These are phyloP conservation scores for Geodia barretti DNA, from an alignment of 37 sponge, comb jelly and placozoan genomes.

Conservation along the genomic window DNA sequence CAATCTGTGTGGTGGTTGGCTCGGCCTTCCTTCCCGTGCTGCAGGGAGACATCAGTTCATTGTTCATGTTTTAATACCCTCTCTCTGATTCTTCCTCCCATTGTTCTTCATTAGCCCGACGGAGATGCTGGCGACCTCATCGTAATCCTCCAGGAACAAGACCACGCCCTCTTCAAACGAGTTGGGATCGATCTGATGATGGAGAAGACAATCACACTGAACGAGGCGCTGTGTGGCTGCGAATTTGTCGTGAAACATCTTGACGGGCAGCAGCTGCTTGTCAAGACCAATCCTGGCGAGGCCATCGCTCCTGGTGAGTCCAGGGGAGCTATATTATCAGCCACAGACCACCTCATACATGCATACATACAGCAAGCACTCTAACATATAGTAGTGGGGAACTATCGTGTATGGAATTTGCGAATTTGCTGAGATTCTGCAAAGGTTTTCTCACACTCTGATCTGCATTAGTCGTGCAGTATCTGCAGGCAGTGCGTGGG, in stretches of 20 bases:
- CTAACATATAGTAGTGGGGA: not conserved
- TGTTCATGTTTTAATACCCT: too few relatives aligned
- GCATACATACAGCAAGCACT: not conserved
- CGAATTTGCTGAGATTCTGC: too few relatives aligned
- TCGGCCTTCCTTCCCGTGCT: too few relatives aligned
- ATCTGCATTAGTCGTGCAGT: too few relatives aligned
- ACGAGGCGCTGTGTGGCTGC: slow-evolving; percentile 88
- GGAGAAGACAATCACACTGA: slow-evolving; percentile 81
- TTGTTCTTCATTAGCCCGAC: slow-evolving; percentile 59
- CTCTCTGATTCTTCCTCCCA: not conserved
- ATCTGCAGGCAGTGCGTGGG: too few relatives aligned
- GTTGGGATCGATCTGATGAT: slow-evolving; percentile 70
- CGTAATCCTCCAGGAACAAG: slow-evolving; percentile 77
- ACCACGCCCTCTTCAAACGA: slow-evolving; percentile 73
- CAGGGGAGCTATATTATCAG: too few relatives aligned
- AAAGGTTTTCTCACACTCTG: too few relatives aligned
- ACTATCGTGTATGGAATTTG: not conserved
- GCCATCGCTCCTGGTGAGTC: slow-evolving; percentile 54
- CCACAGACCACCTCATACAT: too few relatives aligned
- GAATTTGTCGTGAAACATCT: slow-evolving; percentile 68
- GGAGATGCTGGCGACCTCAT: slow-evolving; percentile 89
- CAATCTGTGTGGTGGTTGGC: too few relatives aligned
- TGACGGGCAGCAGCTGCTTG: slow-evolving; percentile 73
- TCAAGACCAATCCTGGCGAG: slow-evolving; percentile 57
- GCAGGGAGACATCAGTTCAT: too few relatives aligned